These are phyloP conservation scores for Eriocheir sinensis DNA, from an alignment of 1,140 invertebrate genomes.

Conservation along the genomic window DNA sequence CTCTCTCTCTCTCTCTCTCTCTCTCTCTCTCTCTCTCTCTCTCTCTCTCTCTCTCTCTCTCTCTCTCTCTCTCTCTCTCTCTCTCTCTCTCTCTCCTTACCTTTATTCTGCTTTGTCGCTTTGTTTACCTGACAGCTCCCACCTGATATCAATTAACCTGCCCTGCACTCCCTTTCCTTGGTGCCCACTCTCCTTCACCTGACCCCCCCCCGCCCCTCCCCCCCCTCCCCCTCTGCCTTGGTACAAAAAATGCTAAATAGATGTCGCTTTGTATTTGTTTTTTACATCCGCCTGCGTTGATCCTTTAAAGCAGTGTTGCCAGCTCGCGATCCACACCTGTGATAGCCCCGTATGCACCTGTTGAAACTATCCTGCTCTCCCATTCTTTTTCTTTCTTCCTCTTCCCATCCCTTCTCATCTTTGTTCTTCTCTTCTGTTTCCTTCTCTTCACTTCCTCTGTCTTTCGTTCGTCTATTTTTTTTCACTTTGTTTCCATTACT, in stretches of 20 bases:
- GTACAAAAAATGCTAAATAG: too few species aligned
- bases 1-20: constrained; percentile 51
- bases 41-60: neutral
- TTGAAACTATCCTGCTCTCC: neutral
- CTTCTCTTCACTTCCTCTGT: neutral
- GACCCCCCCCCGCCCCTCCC: too few species aligned
- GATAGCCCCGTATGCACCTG: too few species aligned
- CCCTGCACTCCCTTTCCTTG: too few species aligned
- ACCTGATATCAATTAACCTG: too few species aligned
- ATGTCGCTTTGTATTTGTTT: neutral
- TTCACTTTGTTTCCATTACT: neutral
- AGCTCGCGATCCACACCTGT: too few species aligned
- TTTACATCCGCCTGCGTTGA: neutral
- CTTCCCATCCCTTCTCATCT: neutral
- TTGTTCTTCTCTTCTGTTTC: neutral
- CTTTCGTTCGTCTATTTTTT: neutral
- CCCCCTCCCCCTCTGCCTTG: too few species aligned
- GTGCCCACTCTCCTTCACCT: too few species aligned
- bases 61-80: neutral
- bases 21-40: constrained; percentile 37
- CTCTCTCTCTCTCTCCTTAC: too few species aligned
- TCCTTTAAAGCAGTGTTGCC: neutral
- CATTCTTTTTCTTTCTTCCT: neutral
- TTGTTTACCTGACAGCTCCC: too few species aligned
- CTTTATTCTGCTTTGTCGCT: too few species aligned